These are phyloP conservation scores for Drosophila longiperda DNA, from an alignment of 2,888 invertebrate genomes.

Conservation along the genomic window DNA sequence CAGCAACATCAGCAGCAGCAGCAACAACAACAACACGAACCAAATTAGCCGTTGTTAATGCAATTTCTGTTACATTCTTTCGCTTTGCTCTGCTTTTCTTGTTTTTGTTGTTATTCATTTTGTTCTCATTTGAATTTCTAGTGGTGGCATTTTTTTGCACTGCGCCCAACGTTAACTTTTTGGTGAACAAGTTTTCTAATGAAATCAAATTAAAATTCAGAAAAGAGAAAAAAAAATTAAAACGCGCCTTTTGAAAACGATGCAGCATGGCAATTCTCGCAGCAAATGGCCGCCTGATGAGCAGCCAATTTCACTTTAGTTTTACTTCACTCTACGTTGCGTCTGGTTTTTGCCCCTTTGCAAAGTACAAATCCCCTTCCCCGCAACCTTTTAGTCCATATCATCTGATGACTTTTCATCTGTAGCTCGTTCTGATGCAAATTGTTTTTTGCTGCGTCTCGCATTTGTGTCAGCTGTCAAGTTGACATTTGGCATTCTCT, in stretches of 20 bases:
- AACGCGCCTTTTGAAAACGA: constrained; percentile 2
- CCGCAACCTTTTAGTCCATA: neutral
- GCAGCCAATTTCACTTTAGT: constrained; percentile 33
- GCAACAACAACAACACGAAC: constrained; percentile 2
- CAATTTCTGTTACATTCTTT: constrained; percentile 39
- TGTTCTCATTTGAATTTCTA: constrained; percentile 26
- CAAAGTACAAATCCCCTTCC: neutral
- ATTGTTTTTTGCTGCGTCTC: constrained; percentile 49
- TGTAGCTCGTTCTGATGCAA: constrained; percentile 44
- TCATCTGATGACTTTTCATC: neutral
- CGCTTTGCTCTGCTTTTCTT: constrained; percentile 6
- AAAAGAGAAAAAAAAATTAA: neutral
- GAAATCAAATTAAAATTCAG: constrained; percentile 52
- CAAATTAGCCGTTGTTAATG: constrained; percentile 53
- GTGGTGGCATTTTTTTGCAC: constrained; percentile 20
- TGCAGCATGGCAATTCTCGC: constrained; percentile 21
- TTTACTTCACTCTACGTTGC: constrained; percentile 27
- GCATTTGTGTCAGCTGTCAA: constrained; percentile 54
- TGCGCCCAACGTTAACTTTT: constrained; percentile 27
- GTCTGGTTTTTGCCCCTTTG: constrained; percentile 4
- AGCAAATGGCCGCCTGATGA: constrained; percentile 44
- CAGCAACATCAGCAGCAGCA: constrained; percentile 14
- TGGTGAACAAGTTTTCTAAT: constrained; percentile 66
- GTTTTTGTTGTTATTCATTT: constrained; percentile 16
- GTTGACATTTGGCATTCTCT: constrained; percentile 54